phyloP scores from a whole-genome alignment of 2,113 vertebrate genomes.

The Eulacestoma nigropectus region DNA sequence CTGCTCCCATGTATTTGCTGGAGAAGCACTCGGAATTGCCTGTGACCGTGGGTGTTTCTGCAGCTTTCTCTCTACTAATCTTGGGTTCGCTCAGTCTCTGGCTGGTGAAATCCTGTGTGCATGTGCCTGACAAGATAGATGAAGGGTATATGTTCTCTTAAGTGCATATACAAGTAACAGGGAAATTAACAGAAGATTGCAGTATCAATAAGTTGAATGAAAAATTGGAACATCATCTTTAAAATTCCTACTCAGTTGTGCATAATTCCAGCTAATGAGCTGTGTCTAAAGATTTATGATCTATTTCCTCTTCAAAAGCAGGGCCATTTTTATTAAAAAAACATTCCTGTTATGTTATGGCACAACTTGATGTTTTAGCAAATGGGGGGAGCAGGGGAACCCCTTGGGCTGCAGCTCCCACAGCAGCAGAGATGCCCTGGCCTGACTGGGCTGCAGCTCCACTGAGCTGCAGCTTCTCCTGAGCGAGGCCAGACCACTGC shows the following conservation, averaged over 20 bases:
- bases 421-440: neutral
- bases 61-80: neutral
- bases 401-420: neutral
- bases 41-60: neutral
- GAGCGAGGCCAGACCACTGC: rapidly evolving
- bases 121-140: neutral
- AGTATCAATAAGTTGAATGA: neutral
- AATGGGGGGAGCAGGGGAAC: too few species aligned
- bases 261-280: neutral
- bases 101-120: neutral
- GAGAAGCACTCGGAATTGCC: neutral
- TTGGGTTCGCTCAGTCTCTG: neutral
- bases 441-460: neutral
- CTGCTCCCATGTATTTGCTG: neutral
- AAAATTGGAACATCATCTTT: neutral
- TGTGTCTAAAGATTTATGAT: neutral
- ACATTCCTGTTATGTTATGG: rapidly evolving
- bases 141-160: neutral
- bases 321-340: neutral
- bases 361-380: neutral
- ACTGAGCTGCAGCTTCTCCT: neutral
- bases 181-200: neutral
- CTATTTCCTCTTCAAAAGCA: neutral
- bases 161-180: neutral
- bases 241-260: neutral